Evolutionary conservation across 2,888 invertebrate species (phyloP), one percentile per base, ranked within the genome.

Genomic region (Biston betularia): DNA sequence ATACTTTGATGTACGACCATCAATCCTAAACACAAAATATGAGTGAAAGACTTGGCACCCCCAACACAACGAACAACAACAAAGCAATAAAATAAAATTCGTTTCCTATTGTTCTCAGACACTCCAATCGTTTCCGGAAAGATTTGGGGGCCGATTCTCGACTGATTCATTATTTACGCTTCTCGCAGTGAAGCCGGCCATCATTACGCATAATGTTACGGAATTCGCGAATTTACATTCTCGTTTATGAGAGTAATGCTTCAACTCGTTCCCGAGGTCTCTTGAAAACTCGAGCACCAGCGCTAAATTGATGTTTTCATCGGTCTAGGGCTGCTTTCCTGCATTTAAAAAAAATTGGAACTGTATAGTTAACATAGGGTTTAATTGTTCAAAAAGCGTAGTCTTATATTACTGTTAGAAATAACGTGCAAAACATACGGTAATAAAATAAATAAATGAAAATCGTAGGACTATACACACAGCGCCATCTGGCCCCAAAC

Each of bases 151-250:
- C 42, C 10, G 42, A 42, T 42, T 42, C 42, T 42, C 46, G 44
- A 57, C 61, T 69, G 67, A 65, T 69, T 67, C 69, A 69, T 71
- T 69, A 69, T 65, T 69, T 69, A 60, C 56, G 50, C 58, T 62
- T 40, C 56, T 38, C 52, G 56, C 42, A 50, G 60, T 55, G 60
- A 56, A 65, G 57, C 62, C 52, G 34, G 58, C 44, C 67, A 54
- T 69, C 69, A 65, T 65, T 69, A 63, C 55, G 68, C 61, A 68
- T 59, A 65, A 65, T 66, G 58, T 58, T 68, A 59, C 63, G 40
- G 52, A 50, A 68, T 66, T 64, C 59, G 44, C 55, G 55, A 60
- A 63, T 61, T 63, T 65, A 63, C 63, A 46, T 64, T 57, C 52
- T 35, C 60, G 52, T 64, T 64, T 60, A 57, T 57, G 60, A 53